These are phyloP conservation scores for Dione vanillae DNA, from an alignment of 2,888 invertebrate genomes.

Conservation along the genomic window DNA sequence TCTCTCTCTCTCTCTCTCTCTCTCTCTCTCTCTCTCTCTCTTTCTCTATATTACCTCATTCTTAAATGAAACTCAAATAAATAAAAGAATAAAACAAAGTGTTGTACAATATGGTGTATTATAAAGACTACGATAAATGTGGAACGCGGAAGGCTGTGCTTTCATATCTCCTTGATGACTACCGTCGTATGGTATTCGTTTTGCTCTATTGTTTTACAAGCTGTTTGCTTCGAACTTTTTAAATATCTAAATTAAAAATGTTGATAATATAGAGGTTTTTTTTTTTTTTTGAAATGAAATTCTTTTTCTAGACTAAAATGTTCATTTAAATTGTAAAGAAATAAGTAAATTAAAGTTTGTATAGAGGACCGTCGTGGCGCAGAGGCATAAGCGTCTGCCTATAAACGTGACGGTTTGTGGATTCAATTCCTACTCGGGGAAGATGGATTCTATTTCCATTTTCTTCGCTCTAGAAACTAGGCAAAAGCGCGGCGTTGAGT, in stretches of 20 bases:
- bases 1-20: too few species aligned
- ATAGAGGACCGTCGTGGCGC: not conserved
- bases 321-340: not conserved
- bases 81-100: not conserved
- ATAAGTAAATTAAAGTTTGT: too few species aligned
- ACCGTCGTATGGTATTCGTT: slow-evolving; percentile 21
- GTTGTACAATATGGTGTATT: not conserved
- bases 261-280: too few species aligned
- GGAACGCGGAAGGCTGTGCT: slow-evolving; percentile 31
- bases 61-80: not conserved
- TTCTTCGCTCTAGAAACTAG: too few species aligned
- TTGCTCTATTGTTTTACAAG: slow-evolving; percentile 23
- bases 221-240: not conserved
- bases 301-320: not conserved
- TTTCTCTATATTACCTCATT: too few species aligned
- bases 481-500: too few species aligned
- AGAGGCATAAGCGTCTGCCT: not conserved
- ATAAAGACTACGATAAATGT: slow-evolving; percentile 14
- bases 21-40: too few species aligned
- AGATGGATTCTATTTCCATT: too few species aligned
- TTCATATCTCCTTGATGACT: slow-evolving; percentile 24
- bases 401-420: too few species aligned
- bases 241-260: not conserved
- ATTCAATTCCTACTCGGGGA: too few species aligned
- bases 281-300: too few species aligned